Evolutionary conservation across 2,113 vertebrate genomes (phyloP).

Genomic region (Spheniscus mendiculus): DNA sequence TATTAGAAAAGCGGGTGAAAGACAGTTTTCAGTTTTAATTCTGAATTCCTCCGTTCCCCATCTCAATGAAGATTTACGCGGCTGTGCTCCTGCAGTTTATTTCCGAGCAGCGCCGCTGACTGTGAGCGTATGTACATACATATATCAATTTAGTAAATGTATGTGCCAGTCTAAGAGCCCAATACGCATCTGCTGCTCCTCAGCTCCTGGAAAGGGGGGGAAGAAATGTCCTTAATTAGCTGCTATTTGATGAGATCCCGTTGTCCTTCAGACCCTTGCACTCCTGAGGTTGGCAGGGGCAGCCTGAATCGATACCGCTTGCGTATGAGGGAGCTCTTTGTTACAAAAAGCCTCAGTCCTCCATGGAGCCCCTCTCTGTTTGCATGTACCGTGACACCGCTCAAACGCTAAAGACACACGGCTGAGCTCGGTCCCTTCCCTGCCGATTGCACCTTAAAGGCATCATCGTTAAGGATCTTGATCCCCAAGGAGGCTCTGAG

Average conservation of each 20-base stretch:
- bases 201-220: background rate
- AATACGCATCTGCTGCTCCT: conserved; percentile 15
- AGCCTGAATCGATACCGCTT: background rate
- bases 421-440: background rate
- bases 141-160: conserved; percentile 18
- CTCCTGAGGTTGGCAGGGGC: background rate
- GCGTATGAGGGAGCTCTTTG: background rate
- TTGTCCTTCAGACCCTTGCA: background rate
- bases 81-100: conserved; percentile 26
- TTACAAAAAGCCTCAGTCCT: background rate
- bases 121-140: background rate
- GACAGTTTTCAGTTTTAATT: background rate
- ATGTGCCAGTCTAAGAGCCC: conserved; percentile 6
- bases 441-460: rapidly evolving
- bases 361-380: rapidly evolving
- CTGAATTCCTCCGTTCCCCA: conserved; percentile 31
- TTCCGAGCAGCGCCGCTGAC: conserved; percentile 46
- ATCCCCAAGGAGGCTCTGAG: background rate
- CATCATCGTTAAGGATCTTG: rapidly evolving
- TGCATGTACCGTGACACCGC: rapidly evolving
- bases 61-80: conserved; percentile 38
- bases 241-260: background rate
- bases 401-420: rapidly evolving
- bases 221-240: background rate
- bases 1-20: background rate